A percentile compares a stretch with the other conserved stretches of the same genome.
These are phyloP conservation scores for Ceraclea dissimilis DNA, from an alignment of 2,888 invertebrate genomes.

Conservation along the genomic window DNA sequence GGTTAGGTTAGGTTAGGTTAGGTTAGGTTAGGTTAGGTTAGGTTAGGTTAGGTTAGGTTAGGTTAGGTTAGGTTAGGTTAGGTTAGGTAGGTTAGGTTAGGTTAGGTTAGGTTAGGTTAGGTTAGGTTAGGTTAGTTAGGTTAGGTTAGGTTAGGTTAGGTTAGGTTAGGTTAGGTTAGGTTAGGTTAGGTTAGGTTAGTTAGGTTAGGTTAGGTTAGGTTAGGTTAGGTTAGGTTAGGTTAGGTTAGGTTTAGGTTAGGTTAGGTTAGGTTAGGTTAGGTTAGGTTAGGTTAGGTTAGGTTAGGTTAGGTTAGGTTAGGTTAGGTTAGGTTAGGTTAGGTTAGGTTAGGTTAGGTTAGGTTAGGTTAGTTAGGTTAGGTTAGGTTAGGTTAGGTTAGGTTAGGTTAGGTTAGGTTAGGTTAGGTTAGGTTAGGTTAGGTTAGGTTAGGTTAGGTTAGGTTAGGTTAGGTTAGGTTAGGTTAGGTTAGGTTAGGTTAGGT, in stretches of 20 bases:
- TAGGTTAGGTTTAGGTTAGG: too few relatives aligned
- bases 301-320: constrained; percentile 26
- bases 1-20: constrained; percentile 24
- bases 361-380: constrained; percentile 23
- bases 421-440: constrained; percentile 25
- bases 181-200: constrained; percentile 24
- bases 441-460: constrained; percentile 26
- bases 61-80: constrained; percentile 23
- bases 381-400: constrained; percentile 25
- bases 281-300: constrained; percentile 15
- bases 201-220: constrained; percentile 26
- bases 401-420: constrained; percentile 25
- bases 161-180: constrained; percentile 24
- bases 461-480: constrained; percentile 26
- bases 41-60: constrained; percentile 24
- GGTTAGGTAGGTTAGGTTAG: too few relatives aligned
- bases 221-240: constrained; percentile 26
- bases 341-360: constrained; percentile 28
- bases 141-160: constrained; percentile 25
- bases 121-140: constrained; percentile 24
- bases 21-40: constrained; percentile 23
- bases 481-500: constrained; percentile 27
- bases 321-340: constrained; percentile 28
- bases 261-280: constrained; percentile 24
- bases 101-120: constrained; percentile 15